Conservation (phyloP, 2,113 vertebrate species). For the Tragulus kanchil region DNA sequence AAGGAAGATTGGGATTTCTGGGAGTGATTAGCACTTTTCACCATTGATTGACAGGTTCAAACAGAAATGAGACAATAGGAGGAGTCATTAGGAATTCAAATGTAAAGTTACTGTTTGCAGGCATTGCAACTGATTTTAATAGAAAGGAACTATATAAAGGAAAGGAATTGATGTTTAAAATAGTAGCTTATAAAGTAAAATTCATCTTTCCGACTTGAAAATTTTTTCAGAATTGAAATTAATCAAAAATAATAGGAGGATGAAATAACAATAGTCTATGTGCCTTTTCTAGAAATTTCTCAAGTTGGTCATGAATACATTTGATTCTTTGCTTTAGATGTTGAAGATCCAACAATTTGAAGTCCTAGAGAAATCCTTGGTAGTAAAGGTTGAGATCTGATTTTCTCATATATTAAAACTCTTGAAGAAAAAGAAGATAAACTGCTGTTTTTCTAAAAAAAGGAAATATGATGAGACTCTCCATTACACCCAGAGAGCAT, state of each 20-base stretch:
- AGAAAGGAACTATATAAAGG: conserved; percentile 77
- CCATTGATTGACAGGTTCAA: conserved; percentile 90
- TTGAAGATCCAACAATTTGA: conserved; percentile 39
- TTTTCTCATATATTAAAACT: conserved; percentile 67
- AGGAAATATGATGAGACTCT: conserved; percentile 70
- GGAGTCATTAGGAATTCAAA: conserved; percentile 90
- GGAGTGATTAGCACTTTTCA: conserved; percentile 92
- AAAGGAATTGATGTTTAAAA: conserved; percentile 55
- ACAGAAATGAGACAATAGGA: conserved; percentile 90
- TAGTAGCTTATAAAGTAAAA: conserved; percentile 26
- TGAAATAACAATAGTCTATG: background rate
- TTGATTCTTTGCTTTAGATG: conserved; percentile 43
- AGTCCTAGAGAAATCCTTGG: conserved; percentile 57
- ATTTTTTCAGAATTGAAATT: conserved; percentile 56
- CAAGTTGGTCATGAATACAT: background rate
- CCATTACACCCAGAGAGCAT: conserved; percentile 75
- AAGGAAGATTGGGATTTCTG: conserved; percentile 88
- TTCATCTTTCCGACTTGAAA: conserved; percentile 41
- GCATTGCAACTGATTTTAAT: conserved; percentile 81
- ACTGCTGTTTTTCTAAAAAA: conserved; percentile 71
- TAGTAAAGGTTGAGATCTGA: conserved; percentile 60
- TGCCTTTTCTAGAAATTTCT: conserved; percentile 53
- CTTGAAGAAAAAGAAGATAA: conserved; percentile 54
- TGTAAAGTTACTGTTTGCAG: conserved; percentile 87
- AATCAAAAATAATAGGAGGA: conserved; percentile 52